Conservation (phyloP, 2,797 vertebrate species). For the Scolopax rusticola region DNA sequence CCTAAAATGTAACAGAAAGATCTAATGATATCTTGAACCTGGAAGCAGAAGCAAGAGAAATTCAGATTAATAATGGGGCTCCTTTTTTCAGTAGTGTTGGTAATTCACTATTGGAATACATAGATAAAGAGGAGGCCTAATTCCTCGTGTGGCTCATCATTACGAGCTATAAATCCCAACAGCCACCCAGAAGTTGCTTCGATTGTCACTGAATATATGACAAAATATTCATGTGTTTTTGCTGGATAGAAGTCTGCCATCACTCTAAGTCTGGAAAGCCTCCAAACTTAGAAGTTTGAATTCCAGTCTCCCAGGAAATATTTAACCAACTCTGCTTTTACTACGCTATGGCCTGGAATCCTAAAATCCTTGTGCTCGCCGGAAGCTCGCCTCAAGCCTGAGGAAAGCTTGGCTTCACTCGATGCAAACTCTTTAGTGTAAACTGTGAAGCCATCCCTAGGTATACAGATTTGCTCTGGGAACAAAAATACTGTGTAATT, state of each 20-base stretch:
- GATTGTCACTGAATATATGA: not conserved
- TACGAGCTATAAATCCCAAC: not conserved
- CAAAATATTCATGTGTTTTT: slow-evolving; percentile 1
- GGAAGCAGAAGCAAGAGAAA: not conserved
- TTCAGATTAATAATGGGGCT: not conserved
- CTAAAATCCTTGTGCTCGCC: not conserved
- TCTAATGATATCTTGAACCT: not conserved
- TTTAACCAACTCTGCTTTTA: not conserved
- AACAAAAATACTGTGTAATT: not conserved
- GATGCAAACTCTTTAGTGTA: not conserved
- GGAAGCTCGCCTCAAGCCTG: not conserved
- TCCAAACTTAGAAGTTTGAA: not conserved
- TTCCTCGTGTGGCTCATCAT: not conserved
- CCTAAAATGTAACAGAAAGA: not conserved
- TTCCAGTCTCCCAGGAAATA: slow-evolving; percentile 5
- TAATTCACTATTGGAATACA: not conserved
- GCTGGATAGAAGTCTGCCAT: not conserved
- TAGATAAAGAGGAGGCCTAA: not conserved
- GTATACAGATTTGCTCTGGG: not conserved
- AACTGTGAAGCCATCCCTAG: not conserved
- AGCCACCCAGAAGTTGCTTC: not conserved
- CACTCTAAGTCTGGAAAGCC: not conserved
- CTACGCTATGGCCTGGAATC: not conserved
- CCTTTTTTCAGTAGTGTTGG: not conserved
- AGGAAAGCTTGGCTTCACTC: not conserved